Percentiles rank a stretch among this genome's conserved stretches.
Evolutionary conservation across 1,140 invertebrate species (phyloP).

Genomic region (Aporrectodea caliginosa): DNA sequence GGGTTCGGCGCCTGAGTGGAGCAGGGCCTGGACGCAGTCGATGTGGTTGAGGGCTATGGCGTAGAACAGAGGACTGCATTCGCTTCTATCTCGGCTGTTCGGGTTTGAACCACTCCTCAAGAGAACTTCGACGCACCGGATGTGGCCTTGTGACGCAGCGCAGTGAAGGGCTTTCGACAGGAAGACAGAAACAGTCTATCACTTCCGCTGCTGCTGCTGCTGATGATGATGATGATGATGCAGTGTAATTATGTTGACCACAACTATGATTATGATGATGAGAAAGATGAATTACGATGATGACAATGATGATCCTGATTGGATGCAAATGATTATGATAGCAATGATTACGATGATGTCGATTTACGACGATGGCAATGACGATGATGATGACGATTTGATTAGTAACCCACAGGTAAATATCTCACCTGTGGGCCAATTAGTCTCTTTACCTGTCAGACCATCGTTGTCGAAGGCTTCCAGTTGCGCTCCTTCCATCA

Average conservation of each 20-base stretch:
- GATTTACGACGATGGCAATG: too few species aligned
- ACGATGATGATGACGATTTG: too few species aligned
- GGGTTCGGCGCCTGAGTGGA: slow-evolving; percentile 81
- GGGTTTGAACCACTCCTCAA: slow-evolving; percentile 64
- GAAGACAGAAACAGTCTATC: slow-evolving; percentile 19
- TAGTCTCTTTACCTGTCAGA: slow-evolving; percentile 58
- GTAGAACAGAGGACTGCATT: slow-evolving; percentile 93
- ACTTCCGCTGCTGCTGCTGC: background rate
- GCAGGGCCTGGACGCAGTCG: slow-evolving; percentile 81
- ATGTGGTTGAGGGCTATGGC: slow-evolving; percentile 91
- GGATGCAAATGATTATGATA: too few species aligned
- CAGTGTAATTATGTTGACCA: too few species aligned
- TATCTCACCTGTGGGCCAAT: too few species aligned
- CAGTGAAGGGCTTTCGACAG: slow-evolving; percentile 90
- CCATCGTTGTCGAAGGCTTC: slow-evolving; percentile 72
- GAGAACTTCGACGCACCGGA: slow-evolving; percentile 83
- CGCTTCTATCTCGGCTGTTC: slow-evolving; percentile 71
- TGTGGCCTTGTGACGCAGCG: slow-evolving; percentile 91
- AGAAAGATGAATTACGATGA: too few species aligned
- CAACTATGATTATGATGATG: too few species aligned
- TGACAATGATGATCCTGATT: too few species aligned
- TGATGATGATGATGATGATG: too few species aligned
- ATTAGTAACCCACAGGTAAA: too few species aligned
- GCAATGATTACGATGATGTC: too few species aligned
- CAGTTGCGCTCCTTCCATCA: slow-evolving; percentile 76